phyloP scores from a whole-genome alignment of 37 sponge, comb jelly and placozoan species.

The Axinella damicornis region DNA sequence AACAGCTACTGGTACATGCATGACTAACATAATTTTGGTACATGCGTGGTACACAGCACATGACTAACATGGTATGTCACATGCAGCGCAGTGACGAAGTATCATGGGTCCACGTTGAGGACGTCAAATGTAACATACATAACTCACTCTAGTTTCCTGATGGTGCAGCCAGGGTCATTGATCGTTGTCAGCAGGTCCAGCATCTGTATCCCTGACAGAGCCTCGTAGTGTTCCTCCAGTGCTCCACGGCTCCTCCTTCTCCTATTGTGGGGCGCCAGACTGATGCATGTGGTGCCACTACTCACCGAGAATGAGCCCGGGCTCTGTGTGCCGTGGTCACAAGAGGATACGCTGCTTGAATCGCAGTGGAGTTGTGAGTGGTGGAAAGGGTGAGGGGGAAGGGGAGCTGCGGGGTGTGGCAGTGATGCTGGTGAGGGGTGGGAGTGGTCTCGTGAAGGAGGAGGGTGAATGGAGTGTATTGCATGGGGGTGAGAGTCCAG shows the following conservation, averaged over 20 bases:
- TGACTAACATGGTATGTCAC: too few relatives aligned
- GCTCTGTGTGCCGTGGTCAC: not conserved
- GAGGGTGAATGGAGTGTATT: not conserved
- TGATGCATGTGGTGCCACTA: too few relatives aligned
- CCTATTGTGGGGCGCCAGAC: too few relatives aligned
- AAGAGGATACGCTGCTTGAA: not conserved
- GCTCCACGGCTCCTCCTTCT: too few relatives aligned
- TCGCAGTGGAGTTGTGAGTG: not conserved
- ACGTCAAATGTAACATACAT: not conserved
- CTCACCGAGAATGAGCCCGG: too few relatives aligned
- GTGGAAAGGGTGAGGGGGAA: not conserved
- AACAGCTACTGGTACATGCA: too few relatives aligned
- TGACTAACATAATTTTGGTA: too few relatives aligned
- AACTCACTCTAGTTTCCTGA: conserved; percentile 34
- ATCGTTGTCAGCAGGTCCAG: conserved; percentile 3
- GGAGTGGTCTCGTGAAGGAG: not conserved
- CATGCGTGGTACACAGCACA: too few relatives aligned
- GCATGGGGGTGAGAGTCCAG: not conserved
- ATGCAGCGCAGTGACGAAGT: too few relatives aligned
- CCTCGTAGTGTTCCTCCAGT: not conserved
- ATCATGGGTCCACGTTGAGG: too few relatives aligned
- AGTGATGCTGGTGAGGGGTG: not conserved
- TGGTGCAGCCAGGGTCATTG: conserved; percentile 4
- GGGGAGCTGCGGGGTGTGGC: conserved; percentile 6
- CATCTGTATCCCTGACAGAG: not conserved